Evolutionary conservation across 2,113 vertebrate species (phyloP).

Genomic region (Phodopus roborovskii): DNA sequence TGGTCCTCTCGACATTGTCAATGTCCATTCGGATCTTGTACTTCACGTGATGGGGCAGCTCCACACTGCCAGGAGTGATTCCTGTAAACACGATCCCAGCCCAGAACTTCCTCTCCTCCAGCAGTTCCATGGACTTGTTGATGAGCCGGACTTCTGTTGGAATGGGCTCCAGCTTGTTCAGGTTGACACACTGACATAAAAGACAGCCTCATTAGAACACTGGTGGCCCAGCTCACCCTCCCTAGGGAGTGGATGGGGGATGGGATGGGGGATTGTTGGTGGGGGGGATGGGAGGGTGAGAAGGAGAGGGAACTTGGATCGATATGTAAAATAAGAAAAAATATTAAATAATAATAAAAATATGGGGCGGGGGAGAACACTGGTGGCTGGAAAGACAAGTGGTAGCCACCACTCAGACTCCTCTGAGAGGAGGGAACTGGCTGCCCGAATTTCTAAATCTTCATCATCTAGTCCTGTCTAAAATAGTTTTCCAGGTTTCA

Average conservation of each 20-base stretch:
- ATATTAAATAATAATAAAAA: too few species aligned
- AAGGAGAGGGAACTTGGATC: too few species aligned
- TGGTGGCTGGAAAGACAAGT: neutral
- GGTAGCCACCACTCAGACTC: neutral
- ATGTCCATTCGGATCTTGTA: conserved; percentile 99
- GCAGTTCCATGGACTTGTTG: conserved; percentile 92
- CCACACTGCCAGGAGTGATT: conserved; percentile 85
- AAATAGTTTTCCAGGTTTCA: neutral
- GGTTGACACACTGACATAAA: conserved; percentile 92
- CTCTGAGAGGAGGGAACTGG: neutral
- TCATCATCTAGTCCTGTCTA: neutral
- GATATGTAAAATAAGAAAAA: too few species aligned
- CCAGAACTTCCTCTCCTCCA: conserved; percentile 97
- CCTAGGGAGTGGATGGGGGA: too few species aligned
- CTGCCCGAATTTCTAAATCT: neutral
- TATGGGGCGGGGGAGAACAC: neutral
- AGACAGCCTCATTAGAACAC: neutral
- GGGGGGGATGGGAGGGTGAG: too few species aligned
- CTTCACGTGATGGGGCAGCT: conserved; percentile 92
- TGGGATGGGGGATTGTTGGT: too few species aligned
- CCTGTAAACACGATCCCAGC: conserved; percentile 95
- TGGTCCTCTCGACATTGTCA: conserved; percentile 98
- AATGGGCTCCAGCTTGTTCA: conserved; percentile 96
- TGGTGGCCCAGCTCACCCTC: neutral
- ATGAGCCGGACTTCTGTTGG: conserved; percentile 92